Base-by-base conservation (phyloP, 2,888 invertebrate species). In the Deilephila elpenor region DNA sequence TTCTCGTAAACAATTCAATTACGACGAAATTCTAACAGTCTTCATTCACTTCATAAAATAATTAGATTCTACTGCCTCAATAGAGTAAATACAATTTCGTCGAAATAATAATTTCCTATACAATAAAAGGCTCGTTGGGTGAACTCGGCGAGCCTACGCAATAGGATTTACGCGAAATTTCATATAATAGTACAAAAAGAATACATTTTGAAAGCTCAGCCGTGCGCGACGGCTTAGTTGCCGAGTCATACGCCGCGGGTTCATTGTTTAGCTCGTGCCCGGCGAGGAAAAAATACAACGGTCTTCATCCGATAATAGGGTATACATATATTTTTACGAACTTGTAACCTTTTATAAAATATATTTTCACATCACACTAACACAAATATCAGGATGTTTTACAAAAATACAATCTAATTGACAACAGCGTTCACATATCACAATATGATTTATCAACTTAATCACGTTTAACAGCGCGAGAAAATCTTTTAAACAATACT, bases 161-260 rank as follows among this genome's bases (percentile, higher is more conserved):
- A 67, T 67, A 67, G 25, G 51, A 51, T 67, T 67, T 51, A 25
- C 67, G 7, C 44, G 25, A 25, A 51, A 67, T 25, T 67, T 61
- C 61, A 34, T 61, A 34, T 62, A 64, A 37, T 62, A 25, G 37
- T 67, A 51, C 14, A 67, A 67, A 61, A 51, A 51, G 51, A 67
- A 51, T 29, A 67, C 11, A 44, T 51, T 25, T 51, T 51, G 44
- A 67, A 67, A 44, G 67, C 25, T 67, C 34, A n/a, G 14, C 44
- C 44, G 51, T 44, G 51, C 44, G 51, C 14, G 64, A 20, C 56
- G 56, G 56, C 56, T 56, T n/a, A 56, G 56, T 56, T 56, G 56
- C n/a, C 34, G 62, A 62, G 62, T 62, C 62, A 62, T 34, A 62
- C n/a, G 56, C 6, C 32, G 17, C 32, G 37, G 34, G 62, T 37